Conservation (phyloP, 2,888 invertebrate genomes). For the Scaptomyza caliginosa region DNA sequence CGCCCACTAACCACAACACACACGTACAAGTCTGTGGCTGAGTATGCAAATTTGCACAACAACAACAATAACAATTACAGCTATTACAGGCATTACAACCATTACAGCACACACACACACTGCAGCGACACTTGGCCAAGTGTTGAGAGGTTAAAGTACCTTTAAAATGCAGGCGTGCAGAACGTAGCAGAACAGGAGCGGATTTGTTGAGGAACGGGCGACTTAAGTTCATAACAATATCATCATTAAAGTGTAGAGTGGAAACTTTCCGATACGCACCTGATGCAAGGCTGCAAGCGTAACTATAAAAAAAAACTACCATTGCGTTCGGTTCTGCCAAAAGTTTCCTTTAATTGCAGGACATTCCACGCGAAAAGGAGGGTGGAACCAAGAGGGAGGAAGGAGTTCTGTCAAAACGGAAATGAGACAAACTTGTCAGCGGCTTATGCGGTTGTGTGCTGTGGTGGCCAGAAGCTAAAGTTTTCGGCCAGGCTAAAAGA, state of each 20-base stretch:
- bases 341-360: slow-evolving; percentile 70
- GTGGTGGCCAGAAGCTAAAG: slow-evolving; percentile 26
- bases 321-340: slow-evolving; percentile 3
- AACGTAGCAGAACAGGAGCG: slow-evolving; percentile 36
- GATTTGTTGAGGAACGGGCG: background rate
- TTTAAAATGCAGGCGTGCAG: slow-evolving; percentile 12
- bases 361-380: slow-evolving; percentile 21
- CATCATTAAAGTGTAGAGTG: background rate
- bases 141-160: slow-evolving; percentile 44
- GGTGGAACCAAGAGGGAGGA: background rate
- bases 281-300: slow-evolving; percentile 3
- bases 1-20: slow-evolving; percentile 40
- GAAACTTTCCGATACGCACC: slow-evolving; percentile 23
- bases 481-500: slow-evolving; percentile 20
- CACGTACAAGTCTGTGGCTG: slow-evolving; percentile 20
- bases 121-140: slow-evolving; percentile 60
- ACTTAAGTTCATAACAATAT: background rate
- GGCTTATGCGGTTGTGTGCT: slow-evolving; percentile 49
- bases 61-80: slow-evolving; percentile 29
- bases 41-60: slow-evolving; percentile 53
- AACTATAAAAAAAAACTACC: slow-evolving; percentile 7
- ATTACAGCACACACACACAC: slow-evolving; percentile 46
- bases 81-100: slow-evolving; percentile 49
- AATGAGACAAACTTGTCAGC: slow-evolving; percentile 73
- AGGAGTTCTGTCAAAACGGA: slow-evolving; percentile 49